These are phyloP conservation scores for Passer montanus DNA, from an alignment of 2,113 vertebrate genomes.

Conservation along the genomic window DNA sequence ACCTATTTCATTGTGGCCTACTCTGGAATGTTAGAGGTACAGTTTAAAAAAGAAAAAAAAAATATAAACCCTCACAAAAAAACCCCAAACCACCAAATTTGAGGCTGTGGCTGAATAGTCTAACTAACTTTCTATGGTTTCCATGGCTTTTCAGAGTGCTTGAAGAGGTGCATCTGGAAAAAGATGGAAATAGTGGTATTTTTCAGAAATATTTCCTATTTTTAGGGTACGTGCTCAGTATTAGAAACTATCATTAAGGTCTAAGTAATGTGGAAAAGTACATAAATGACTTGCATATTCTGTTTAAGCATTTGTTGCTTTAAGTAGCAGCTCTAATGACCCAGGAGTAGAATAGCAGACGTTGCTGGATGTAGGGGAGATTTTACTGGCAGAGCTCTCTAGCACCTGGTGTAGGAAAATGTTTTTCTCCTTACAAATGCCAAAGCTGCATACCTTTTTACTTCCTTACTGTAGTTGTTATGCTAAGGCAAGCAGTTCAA, in stretches of 20 bases:
- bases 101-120: background rate
- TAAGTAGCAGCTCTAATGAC: background rate
- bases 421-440: background rate
- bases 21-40: background rate
- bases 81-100: background rate
- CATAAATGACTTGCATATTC: background rate
- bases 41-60: background rate
- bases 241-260: conserved; percentile 19
- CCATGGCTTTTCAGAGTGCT: background rate
- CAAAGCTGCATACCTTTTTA: background rate
- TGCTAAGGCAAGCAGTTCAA: background rate
- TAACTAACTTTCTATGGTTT: background rate
- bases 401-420: conserved; percentile 13
- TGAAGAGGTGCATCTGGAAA: background rate
- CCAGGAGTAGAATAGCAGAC: background rate
- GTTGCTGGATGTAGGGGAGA: background rate
- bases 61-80: background rate
- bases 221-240: background rate
- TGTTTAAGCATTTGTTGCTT: conserved; percentile 1
- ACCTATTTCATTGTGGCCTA: background rate
- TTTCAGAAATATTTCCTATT: background rate
- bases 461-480: background rate
- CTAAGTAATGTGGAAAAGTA: background rate
- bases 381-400: conserved; percentile 7
- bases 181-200: background rate